Percentiles rank a stretch among this genome's conserved stretches.
phyloP scores from a whole-genome alignment of 2,113 vertebrate species.

The Phaethornis superciliosus region DNA sequence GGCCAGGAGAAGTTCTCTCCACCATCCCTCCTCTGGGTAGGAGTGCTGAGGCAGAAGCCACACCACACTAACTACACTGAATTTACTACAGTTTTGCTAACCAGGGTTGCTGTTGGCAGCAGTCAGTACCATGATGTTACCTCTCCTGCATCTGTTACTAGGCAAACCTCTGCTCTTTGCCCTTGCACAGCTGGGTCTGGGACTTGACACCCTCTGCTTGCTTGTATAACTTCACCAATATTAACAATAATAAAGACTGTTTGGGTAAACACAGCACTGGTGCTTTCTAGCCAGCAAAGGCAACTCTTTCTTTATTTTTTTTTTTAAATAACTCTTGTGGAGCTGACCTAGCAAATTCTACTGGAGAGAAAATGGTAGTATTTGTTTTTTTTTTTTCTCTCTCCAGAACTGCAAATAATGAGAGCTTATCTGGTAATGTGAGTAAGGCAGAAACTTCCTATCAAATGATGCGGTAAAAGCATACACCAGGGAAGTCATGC shows the following conservation, averaged over 20 bases:
- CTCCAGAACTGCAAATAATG: slow-evolving; percentile 19
- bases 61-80: background rate
- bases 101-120: background rate
- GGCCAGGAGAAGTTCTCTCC: accelerated
- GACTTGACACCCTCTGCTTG: slow-evolving; percentile 23
- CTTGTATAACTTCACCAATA: slow-evolving; percentile 43
- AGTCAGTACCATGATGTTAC: accelerated
- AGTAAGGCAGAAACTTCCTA: background rate
- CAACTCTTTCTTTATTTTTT: background rate
- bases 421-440: slow-evolving; percentile 4
- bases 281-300: background rate
- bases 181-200: slow-evolving; percentile 19
- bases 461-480: background rate
- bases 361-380: background rate
- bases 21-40: accelerated
- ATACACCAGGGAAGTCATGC: background rate
- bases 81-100: background rate
- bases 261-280: slow-evolving; percentile 35
- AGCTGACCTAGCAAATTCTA: slow-evolving; percentile 18
- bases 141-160: background rate
- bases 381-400: background rate
- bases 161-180: background rate
- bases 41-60: background rate
- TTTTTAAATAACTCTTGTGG: background rate
- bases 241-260: slow-evolving; percentile 32